Base-by-base conservation (phyloP, 2,797 vertebrate genomes). In the Tympanoctomys barrerae region DNA sequence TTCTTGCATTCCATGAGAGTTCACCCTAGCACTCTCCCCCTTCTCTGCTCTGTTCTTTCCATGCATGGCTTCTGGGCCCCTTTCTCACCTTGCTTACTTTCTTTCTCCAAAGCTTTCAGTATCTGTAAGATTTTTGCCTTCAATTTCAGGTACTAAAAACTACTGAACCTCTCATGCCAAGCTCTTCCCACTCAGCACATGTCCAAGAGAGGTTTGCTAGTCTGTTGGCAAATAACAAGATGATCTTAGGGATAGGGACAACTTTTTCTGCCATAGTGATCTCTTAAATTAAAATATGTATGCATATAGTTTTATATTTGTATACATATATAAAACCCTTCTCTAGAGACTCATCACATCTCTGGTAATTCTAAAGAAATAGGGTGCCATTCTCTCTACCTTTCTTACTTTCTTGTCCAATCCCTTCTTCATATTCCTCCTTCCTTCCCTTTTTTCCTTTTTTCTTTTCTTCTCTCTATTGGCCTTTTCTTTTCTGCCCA, bases 11-110 rank as follows among this genome's bases (percentile, higher is more conserved):
- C 5, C 39, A 39, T 39, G 39, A 28, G 42, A 14, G 22, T 36
- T n/a, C n/a, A 12, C 13, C 68, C 24, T 7, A 0, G 13, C 57
- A 42, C 36, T 31, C 66, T 26, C 5, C 0, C 3, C 0, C 4
- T 5, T 46, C 18, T 31, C 54, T 2, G 0, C 42, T 68, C 31
- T 3, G 2, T 9, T 54, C 49, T 57, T 42, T 71, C 54, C 16
- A 1, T 18, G 16, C 2, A 1, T 19, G 52, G 33, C 28, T 7
- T 61, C 13, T 2, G 7, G 8, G 7, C 7, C 10, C 6, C 36
- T n/a, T 7, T 0, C 5, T 7, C 6, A 46, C 46, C n/a, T 46
- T 11, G 9, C 33, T 52, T 14, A 7, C 14, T 18, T 24, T 33
- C 0, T 4, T 52, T 70, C 71, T 16, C 79, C 26, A 33, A 36